Evolutionary conservation across 1,140 invertebrate species (phyloP), one percentile per base, ranked within the genome.

Genomic region (Cydia strobilella): DNA sequence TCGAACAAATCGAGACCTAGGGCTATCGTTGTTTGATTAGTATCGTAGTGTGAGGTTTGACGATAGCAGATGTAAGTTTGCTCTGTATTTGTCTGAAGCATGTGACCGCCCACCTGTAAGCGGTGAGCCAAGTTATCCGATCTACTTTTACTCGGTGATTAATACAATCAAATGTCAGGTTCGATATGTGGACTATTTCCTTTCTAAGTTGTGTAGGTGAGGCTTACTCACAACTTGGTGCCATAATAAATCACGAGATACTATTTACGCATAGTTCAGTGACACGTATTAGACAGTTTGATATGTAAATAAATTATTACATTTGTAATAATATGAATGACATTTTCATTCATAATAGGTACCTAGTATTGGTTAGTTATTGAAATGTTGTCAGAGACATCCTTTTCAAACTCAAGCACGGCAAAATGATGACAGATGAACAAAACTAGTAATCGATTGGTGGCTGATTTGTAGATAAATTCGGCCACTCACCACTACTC

Each of bases 81-180:
- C 39, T 35, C 23, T 35, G 27, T 39, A 10, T 42, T 15, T 35
- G 15, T 35, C 27, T 9, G 31, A 18, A 13, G 27, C 65, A 69
- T 35, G 27, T 69, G 31, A 35, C 65, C 65, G 31, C 65, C 65
- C 65, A 69, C 65, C 65, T 69, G 65, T 31, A 23, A 31, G 25
- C 25, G 18, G 15, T 66, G 63, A 66, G 63, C 63, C 63, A 66
- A 66, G 63, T 66, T 35, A 66, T 69, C 15, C 18, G 27, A 35
- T 31, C 65, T 69, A 69, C 27, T 69, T 69, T 69, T 69, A 69
- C 65, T 69, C 65, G 3, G 65, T 69, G 65, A 69, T 69, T 69
- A 69, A 69, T 69, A 18, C 27, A 69, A 35, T 35, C 27, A 69
- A 35, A 69, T 69, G 65, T 35, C 65, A 69, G n/a, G 12, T 69